Evolutionary conservation across 2,113 vertebrate species (phyloP), one percentile per base, ranked within the genome.

Genomic region (Perognathus longimembris): DNA sequence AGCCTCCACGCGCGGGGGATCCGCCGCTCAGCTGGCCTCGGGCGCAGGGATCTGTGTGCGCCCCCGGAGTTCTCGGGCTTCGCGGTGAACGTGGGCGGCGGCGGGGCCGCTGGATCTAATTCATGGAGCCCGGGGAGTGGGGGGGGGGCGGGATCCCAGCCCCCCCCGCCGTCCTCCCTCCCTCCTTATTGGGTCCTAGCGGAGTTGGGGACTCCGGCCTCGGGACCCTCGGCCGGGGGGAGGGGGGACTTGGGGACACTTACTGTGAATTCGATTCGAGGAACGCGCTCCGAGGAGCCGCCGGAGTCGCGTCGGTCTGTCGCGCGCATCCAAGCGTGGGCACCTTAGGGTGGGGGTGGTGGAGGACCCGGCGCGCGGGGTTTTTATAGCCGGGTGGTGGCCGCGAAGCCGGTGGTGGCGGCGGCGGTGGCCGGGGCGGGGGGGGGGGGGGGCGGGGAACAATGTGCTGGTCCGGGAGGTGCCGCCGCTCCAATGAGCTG

Each of bases 401-500:
- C 89, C 50, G 50, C 50, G 50, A 15, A 54, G 75, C 96, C 94
- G 93, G 91, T 97, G 95, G 96, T 94, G 89, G 95, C 97, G 97
- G 95, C 32, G 88, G 96, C 59, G 74, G 80, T 42, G 93, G 96
- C 59, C n/a, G n/a, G 81, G 80, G 42, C 93, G 95, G 91, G 87
- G 95, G 83, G 93, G 96, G 97, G 97, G 45, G 45, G 97, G 97
- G 96, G 97, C 70, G 91, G 78, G 87, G 85, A 98, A 98, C 98
- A 98, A 98, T 98, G 97, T 98, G 92, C 97, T 94, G 90, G 98
- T 98, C 97, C 97, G 94, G 96, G 97, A 95, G 97, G 96, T 96
- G 97, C 96, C 71, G 93, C 21, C 80, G 96, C 92, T 96, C 99
- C 99, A 99, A 99, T 99, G 96, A 98, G 98, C 94, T 91, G 91